These are phyloP conservation scores for Tokudaia muenninki DNA, from an alignment of 2,797 vertebrate genomes.

Conservation along the genomic window DNA sequence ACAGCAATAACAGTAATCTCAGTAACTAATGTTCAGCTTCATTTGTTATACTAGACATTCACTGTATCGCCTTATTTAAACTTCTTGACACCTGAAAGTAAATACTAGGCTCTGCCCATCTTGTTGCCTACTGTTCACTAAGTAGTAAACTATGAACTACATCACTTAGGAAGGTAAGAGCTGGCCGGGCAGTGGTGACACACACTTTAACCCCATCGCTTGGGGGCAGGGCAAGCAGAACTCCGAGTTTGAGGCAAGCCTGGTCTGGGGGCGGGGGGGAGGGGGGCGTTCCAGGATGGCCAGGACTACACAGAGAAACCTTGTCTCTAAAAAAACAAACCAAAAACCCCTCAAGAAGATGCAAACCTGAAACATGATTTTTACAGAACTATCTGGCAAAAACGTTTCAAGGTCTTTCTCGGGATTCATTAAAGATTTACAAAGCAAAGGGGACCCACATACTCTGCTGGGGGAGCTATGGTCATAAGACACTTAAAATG, in stretches of 20 bases:
- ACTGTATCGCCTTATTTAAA: not conserved
- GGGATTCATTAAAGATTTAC: not conserved
- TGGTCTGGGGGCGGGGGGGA: not conserved
- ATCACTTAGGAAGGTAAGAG: not conserved
- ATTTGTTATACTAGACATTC: not conserved
- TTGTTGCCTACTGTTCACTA: not conserved
- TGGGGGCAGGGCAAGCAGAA: not conserved
- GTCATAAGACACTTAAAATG: not conserved
- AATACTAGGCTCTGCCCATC: not conserved
- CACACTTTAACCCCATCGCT: not conserved
- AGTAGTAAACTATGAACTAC: not conserved
- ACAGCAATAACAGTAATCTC: not conserved
- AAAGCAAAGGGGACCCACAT: not conserved
- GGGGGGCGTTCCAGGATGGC: not conserved
- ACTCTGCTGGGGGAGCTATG: not conserved
- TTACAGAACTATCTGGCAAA: not conserved
- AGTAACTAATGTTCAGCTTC: not conserved
- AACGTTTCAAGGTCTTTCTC: not conserved
- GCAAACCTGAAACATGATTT: constrained; percentile 5
- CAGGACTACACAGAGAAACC: not conserved
- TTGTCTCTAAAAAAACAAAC: not conserved
- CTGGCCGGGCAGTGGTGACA: not conserved
- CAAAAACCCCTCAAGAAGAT: not conserved
- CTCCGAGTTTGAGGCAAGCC: not conserved
- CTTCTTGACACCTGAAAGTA: not conserved